A percentile compares a stretch with the other conserved stretches of the same genome.
Evolutionary conservation across 2,797 vertebrate genomes (phyloP).

Genomic region (Pipistrellus nathusii): DNA sequence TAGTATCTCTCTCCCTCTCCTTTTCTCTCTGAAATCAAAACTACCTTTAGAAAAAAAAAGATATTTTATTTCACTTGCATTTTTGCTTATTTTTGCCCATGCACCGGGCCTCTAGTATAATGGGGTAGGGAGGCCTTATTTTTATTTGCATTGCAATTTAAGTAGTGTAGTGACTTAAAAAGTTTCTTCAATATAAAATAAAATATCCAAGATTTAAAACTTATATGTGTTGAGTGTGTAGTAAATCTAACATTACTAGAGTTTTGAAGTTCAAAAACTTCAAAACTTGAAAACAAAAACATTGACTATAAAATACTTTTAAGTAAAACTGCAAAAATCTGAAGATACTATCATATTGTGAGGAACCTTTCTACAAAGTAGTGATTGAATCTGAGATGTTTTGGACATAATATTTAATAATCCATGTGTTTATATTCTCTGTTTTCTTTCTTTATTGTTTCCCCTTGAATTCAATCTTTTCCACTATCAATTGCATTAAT

Average conservation of each 20-base stretch:
- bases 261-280: not conserved
- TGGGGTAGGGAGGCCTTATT: not conserved
- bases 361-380: not conserved
- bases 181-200: not conserved
- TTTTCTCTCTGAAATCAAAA: no score
- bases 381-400: not conserved
- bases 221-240: not conserved
- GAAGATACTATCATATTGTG: not conserved
- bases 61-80: no score
- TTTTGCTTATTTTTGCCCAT: not conserved
- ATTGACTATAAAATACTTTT: constrained; percentile 23
- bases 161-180: not conserved
- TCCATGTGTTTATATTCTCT: not conserved
- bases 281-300: constrained; percentile 46
- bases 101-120: no score
- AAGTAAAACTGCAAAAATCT: constrained; percentile 20
- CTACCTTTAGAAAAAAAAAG: no score
- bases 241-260: constrained; percentile 45
- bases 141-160: constrained; percentile 10
- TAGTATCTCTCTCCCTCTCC: no score
- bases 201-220: constrained; percentile 8
- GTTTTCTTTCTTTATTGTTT: not conserved
- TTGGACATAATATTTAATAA: not conserved
- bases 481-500: not conserved
- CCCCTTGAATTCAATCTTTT: not conserved